Evolutionary conservation across 2,888 invertebrate species (phyloP).

Genomic region (Lydus trimaculatus): DNA sequence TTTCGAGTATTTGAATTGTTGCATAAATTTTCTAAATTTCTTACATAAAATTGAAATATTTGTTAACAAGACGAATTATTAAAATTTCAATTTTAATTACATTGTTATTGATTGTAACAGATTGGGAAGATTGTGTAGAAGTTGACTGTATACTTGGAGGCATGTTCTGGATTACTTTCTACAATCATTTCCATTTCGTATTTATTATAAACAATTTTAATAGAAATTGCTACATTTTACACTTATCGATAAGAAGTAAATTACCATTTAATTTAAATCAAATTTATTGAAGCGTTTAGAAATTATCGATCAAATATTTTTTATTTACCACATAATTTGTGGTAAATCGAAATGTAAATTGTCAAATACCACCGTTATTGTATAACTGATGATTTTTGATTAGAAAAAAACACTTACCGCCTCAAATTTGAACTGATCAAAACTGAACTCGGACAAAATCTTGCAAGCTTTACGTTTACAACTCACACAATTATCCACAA

Average conservation of each 20-base stretch:
- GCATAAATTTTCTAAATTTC: not conserved
- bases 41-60: not conserved
- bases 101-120: no score
- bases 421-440: no score
- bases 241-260: not conserved
- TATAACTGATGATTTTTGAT: no score
- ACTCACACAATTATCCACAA: no score
- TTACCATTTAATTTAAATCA: not conserved
- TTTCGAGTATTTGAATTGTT: not conserved
- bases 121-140: no score
- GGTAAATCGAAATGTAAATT: not conserved
- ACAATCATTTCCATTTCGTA: not conserved
- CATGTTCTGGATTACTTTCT: conserved; percentile 12
- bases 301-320: not conserved
- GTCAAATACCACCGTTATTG: conserved; percentile 4
- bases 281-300: not conserved
- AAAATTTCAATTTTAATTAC: no score
- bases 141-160: not conserved
- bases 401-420: no score
- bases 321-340: not conserved
- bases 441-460: no score
- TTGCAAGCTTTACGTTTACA: no score
- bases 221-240: not conserved
- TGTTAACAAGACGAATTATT: no score
- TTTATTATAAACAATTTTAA: not conserved